Evolutionary conservation across 2,797 vertebrate species (phyloP).

Genomic region (Rallus crepitans): DNA sequence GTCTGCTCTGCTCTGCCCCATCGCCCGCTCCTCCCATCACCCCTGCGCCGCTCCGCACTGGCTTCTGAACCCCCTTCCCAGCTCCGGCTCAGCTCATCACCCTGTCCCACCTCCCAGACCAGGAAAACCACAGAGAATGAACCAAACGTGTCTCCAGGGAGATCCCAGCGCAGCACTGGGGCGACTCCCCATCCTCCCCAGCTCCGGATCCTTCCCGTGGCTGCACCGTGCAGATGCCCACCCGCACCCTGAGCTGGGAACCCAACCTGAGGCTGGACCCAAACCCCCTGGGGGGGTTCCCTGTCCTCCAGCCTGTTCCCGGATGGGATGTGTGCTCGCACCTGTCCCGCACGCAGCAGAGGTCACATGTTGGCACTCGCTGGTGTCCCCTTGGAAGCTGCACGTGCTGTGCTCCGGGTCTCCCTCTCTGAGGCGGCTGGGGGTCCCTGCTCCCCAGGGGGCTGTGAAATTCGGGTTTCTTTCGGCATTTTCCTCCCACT

Average conservation of each 20-base stretch:
- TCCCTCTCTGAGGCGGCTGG: neutral
- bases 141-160: neutral
- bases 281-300: neutral
- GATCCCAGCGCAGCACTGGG: neutral
- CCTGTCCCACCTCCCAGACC: neutral
- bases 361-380: neutral
- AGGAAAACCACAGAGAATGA: neutral
- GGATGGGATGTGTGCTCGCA: accelerated
- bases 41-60: accelerated
- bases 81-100: neutral
- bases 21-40: too few relatives aligned
- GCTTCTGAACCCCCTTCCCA: neutral
- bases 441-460: neutral
- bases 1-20: too few relatives aligned
- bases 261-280: neutral
- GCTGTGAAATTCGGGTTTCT: neutral
- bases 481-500: neutral
- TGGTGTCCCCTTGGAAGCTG: neutral
- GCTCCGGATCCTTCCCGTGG: neutral
- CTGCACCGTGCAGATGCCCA: accelerated
- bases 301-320: neutral
- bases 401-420: accelerated
- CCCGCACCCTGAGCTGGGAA: neutral
- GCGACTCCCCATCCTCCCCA: neutral
- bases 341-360: neutral